A percentile compares a stretch with the other conserved stretches of the same genome.
Conservation (phyloP, 2,797 vertebrate genomes). For the Pelodytes ibericus region DNA sequence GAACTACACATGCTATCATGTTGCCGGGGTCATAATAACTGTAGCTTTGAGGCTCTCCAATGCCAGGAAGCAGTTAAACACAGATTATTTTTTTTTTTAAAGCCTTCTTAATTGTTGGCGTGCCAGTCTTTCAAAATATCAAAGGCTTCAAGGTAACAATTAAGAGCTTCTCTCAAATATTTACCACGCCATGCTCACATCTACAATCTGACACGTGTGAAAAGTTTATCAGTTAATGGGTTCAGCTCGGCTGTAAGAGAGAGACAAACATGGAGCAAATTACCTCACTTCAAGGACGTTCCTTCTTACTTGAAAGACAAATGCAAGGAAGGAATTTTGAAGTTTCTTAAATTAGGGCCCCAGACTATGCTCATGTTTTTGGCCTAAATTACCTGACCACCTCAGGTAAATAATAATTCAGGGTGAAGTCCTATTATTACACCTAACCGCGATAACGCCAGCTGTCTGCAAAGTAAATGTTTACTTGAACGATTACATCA, state of each 20-base stretch:
- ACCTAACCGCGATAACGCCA: too few relatives aligned
- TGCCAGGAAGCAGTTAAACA: neutral
- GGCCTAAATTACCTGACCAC: neutral
- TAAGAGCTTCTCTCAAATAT: neutral
- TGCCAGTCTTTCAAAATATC: slow-evolving; percentile 2
- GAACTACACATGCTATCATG: neutral
- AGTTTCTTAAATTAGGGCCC: neutral
- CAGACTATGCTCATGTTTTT: neutral
- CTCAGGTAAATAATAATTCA: neutral
- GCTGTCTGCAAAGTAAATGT: too few relatives aligned
- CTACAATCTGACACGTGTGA: neutral
- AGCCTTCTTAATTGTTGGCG: slow-evolving; percentile 7
- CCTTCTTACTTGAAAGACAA: neutral
- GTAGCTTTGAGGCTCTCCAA: neutral
- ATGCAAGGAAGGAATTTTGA: neutral
- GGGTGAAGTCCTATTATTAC: neutral
- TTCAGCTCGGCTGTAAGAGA: neutral
- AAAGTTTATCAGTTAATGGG: slow-evolving; percentile 2
- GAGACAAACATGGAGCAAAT: neutral
- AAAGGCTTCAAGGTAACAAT: neutral
- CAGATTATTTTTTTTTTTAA: neutral
- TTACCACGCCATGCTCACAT: neutral
- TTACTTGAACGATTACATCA: too few relatives aligned
- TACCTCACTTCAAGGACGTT: neutral
- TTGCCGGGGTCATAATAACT: neutral